Conservation (phyloP, 2,888 invertebrate species). For the Sesamia inferens region DNA sequence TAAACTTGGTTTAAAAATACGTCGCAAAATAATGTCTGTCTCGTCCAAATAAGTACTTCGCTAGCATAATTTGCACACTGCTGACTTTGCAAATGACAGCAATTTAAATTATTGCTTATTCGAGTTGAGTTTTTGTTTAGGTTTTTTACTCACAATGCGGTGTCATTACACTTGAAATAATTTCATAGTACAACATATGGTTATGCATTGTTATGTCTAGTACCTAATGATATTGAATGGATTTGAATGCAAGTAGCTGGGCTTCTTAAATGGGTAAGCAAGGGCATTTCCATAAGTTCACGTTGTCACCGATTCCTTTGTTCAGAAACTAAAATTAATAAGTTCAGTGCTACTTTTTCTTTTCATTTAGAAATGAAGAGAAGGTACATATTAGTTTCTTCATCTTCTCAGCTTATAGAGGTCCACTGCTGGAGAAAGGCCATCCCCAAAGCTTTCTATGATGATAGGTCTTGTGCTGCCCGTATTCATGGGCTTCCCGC, state of each 20-base stretch:
- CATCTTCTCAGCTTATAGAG: too few species aligned
- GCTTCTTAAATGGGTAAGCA: background rate
- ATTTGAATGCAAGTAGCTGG: constrained; percentile 19
- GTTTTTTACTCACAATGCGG: constrained; percentile 44
- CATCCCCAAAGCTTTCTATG: too few species aligned
- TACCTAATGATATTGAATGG: constrained; percentile 25
- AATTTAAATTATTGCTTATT: constrained; percentile 35
- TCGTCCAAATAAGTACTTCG: constrained; percentile 11
- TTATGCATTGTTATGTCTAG: constrained; percentile 44
- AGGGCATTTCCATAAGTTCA: background rate
- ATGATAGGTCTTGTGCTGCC: too few species aligned
- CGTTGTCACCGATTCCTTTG: too few species aligned
- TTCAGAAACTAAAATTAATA: too few species aligned
- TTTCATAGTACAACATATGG: constrained; percentile 29
- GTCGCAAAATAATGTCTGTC: background rate
- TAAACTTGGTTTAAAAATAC: background rate
- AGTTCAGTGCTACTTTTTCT: too few species aligned
- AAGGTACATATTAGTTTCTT: too few species aligned
- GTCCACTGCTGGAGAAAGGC: too few species aligned
- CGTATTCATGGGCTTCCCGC: too few species aligned
- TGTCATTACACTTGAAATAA: constrained; percentile 51
- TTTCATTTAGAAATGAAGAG: too few species aligned
- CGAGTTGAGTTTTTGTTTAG: constrained; percentile 38
- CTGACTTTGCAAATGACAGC: constrained; percentile 50
- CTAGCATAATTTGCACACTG: constrained; percentile 42